phyloP scores from a whole-genome alignment of 2,113 vertebrate genomes.

The Clarias gariepinus region DNA sequence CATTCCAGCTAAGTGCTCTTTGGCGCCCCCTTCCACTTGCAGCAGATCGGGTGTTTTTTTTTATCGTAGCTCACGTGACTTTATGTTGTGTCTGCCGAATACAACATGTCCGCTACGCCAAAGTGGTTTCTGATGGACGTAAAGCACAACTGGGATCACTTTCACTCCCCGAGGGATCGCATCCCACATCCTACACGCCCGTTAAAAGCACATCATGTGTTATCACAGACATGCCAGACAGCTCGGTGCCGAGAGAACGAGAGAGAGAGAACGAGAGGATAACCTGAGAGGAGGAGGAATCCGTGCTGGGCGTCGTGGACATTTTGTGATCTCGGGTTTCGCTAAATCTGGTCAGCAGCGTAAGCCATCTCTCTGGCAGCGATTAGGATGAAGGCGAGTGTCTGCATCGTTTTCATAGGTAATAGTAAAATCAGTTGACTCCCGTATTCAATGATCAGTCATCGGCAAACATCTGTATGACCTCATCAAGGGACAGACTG shows the following conservation, averaged over 20 bases:
- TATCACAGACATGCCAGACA: constrained; percentile 36
- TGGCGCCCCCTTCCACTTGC: not conserved
- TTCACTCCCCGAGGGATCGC: constrained; percentile 7
- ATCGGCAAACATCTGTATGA: too few species aligned
- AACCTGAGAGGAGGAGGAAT: constrained; percentile 20
- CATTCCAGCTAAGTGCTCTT: too few species aligned
- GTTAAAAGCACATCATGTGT: constrained; percentile 14
- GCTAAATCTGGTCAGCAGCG: not conserved
- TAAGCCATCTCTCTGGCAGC: constrained; percentile 24
- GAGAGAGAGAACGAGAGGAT: constrained; percentile 25
- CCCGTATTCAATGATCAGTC: too few species aligned
- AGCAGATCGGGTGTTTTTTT: not conserved
- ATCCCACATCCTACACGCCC: constrained; percentile 3
- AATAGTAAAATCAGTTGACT: not conserved
- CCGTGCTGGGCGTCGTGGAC: constrained; percentile 19
- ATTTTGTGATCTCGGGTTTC: constrained; percentile 41
- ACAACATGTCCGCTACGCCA: not conserved
- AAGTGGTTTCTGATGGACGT: constrained; percentile 18
- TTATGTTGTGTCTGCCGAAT: not conserved
- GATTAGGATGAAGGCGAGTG: not conserved
- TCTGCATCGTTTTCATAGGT: not conserved
- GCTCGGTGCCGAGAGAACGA: constrained; percentile 33
- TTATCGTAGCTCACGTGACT: constrained; percentile 1
- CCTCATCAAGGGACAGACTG: too few species aligned
- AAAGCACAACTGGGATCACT: constrained; percentile 6